Evolutionary conservation across 2,113 vertebrate genomes (phyloP).

Genomic region (Notarius quadriscutis): DNA sequence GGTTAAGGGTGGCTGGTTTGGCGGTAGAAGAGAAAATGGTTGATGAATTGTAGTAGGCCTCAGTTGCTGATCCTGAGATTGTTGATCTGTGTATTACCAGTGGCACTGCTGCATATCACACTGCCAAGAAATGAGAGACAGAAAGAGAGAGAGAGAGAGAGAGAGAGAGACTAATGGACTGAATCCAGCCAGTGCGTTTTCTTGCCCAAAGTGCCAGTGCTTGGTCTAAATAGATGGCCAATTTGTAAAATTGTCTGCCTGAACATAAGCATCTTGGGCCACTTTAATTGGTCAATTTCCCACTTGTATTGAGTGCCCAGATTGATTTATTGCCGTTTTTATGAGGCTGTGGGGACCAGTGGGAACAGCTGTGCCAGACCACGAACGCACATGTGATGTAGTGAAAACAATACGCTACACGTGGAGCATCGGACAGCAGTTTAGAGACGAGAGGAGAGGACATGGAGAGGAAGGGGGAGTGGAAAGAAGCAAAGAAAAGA

Average conservation of each 20-base stretch:
- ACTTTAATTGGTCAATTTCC: conserved; percentile 85
- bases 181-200: conserved; percentile 67
- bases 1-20: conserved; percentile 3
- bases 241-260: conserved; percentile 80
- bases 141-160: conserved; percentile 19
- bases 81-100: conserved; percentile 60
- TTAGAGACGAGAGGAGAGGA: conserved; percentile 63
- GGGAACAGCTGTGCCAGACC: conserved; percentile 77
- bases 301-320: conserved; percentile 79
- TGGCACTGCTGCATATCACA: conserved; percentile 56
- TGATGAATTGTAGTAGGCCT: conserved; percentile 42
- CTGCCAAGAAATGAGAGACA: conserved; percentile 33
- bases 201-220: conserved; percentile 59
- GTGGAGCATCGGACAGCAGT: conserved; percentile 66
- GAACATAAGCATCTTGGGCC: conserved; percentile 81
- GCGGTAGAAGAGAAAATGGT: conserved; percentile 10
- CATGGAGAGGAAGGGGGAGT: conserved; percentile 62
- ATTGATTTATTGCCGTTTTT: conserved; percentile 85
- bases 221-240: conserved; percentile 80
- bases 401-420: conserved; percentile 74
- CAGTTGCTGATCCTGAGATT: conserved; percentile 46
- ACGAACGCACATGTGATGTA: conserved; percentile 63
- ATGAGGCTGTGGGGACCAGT: conserved; percentile 75
- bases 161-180: conserved; percentile 62
- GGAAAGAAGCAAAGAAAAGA: conserved; percentile 40